Evolutionary conservation across 2,888 invertebrate species (phyloP).

Genomic region (Xestobium rufovillosum): DNA sequence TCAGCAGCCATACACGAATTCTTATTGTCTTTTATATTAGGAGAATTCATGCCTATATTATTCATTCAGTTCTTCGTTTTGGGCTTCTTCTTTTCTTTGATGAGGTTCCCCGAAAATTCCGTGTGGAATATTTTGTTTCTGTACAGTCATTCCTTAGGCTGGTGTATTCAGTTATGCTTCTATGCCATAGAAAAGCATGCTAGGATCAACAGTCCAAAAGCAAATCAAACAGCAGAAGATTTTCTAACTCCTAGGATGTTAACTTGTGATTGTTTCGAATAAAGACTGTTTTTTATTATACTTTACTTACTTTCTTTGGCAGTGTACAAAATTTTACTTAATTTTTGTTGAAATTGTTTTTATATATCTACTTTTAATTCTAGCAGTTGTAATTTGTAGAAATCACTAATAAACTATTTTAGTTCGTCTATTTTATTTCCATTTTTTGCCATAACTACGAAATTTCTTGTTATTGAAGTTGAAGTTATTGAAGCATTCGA

Average conservation of each 20-base stretch:
- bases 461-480: no score
- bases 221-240: conserved; percentile 40
- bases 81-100: conserved; percentile 52
- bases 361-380: no score
- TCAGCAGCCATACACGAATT: conserved; percentile 88
- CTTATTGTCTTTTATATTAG: conserved; percentile 67
- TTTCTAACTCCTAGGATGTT: conserved; percentile 47
- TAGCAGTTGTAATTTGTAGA: no score
- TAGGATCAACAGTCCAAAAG: conserved; percentile 60
- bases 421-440: no score
- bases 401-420: no score
- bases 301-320: no score
- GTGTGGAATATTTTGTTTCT: conserved; percentile 78
- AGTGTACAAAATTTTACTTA: no score
- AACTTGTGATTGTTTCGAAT: conserved; percentile 31
- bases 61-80: conserved; percentile 67
- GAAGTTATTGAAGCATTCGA: no score
- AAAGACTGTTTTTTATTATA: no score
- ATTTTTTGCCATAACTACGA: no score
- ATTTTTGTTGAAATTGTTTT: no score
- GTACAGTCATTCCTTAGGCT: conserved; percentile 71
- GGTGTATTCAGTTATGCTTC: conserved; percentile 63
- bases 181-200: conserved; percentile 86
- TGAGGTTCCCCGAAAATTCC: conserved; percentile 43
- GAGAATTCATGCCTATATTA: conserved; percentile 83